Percentiles rank a stretch among this genome's conserved stretches.
Evolutionary conservation across 2,888 invertebrate genomes (phyloP).

Genomic region (Trichogramma dendrolimi): DNA sequence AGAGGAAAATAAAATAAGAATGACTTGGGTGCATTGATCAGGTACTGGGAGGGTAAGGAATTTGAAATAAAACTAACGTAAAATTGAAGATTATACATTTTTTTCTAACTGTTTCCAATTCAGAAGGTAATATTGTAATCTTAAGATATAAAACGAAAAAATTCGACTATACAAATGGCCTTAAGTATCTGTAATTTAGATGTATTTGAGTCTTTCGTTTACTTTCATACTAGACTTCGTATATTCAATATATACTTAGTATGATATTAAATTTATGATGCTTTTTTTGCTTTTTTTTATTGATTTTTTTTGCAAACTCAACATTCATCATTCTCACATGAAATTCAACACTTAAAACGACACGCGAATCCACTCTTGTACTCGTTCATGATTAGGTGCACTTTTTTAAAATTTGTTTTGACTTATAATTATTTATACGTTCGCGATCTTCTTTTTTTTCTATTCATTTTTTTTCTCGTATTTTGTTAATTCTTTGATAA

Average conservation of each 20-base stretch:
- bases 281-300: conserved; percentile 11
- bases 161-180: conserved; percentile 23
- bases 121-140: conserved; percentile 14
- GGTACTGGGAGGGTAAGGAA: conserved; percentile 23
- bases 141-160: conserved; percentile 25
- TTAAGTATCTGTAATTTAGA: conserved; percentile 31
- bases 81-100: conserved; percentile 14
- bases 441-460: not conserved
- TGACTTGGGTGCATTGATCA: conserved; percentile 28
- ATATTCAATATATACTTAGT: conserved; percentile 19
- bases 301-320: too few relatives aligned
- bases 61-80: conserved; percentile 11
- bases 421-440: conserved; percentile 1
- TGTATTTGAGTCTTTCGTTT: conserved; percentile 28
- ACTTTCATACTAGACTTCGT: conserved; percentile 26
- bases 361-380: conserved; percentile 23
- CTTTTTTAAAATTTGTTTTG: conserved; percentile 20
- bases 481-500: conserved; percentile 25
- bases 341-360: not conserved
- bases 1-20: not conserved
- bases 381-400: conserved; percentile 29
- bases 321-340: not conserved
- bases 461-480: conserved; percentile 17
- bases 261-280: conserved; percentile 11
- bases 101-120: conserved; percentile 3